Conservation (phyloP, 2,888 invertebrate genomes). For the Philonicus albiceps region DNA sequence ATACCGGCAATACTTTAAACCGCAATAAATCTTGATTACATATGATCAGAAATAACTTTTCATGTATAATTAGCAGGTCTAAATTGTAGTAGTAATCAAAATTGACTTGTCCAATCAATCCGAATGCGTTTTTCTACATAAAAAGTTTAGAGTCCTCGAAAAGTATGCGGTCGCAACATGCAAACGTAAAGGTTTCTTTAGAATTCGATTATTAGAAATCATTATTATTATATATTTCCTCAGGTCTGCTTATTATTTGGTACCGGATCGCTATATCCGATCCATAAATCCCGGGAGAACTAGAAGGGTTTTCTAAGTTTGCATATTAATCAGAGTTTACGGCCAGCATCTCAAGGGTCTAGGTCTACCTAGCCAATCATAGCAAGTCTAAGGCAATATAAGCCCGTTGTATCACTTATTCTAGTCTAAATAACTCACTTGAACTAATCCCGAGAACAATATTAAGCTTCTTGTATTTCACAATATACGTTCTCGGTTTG, state of each 20-base stretch:
- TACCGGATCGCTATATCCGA: not conserved
- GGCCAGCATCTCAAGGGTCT: not conserved
- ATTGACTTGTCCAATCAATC: not conserved
- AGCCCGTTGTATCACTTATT: conserved; percentile 42
- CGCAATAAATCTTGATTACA: not conserved
- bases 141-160: not conserved
- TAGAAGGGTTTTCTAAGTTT: not conserved
- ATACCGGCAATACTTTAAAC: not conserved
- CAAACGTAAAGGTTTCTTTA: not conserved
- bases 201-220: not conserved
- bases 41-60: not conserved
- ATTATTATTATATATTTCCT: not conserved
- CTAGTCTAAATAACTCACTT: conserved; percentile 45
- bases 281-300: not conserved
- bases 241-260: not conserved
- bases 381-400: not conserved
- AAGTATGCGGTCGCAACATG: not conserved
- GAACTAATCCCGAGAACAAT: conserved; percentile 48
- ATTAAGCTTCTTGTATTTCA: conserved; percentile 48
- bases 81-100: not conserved
- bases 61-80: not conserved
- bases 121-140: not conserved
- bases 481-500: conserved; percentile 43
- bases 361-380: conserved; percentile 5
- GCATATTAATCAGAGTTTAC: conserved; percentile 30